Conservation (phyloP, 1,140 invertebrate species). For the Drosophila ercepeae region DNA sequence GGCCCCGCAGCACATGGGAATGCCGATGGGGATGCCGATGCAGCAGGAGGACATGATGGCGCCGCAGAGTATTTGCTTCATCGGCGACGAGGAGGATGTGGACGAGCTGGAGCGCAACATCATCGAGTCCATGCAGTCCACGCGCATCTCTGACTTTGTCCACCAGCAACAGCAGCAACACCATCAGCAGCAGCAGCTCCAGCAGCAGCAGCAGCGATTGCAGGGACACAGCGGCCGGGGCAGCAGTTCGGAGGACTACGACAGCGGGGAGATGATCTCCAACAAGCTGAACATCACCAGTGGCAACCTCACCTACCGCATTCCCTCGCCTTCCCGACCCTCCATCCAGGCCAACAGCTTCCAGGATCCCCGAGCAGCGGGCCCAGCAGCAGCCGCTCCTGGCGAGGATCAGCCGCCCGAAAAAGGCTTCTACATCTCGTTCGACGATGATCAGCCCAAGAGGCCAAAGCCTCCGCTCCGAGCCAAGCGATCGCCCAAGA, state of each 20-base stretch:
- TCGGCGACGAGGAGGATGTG: slow-evolving; percentile 87
- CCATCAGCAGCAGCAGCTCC: slow-evolving; percentile 56
- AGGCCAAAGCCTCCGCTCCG: slow-evolving; percentile 94
- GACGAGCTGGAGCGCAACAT: slow-evolving; percentile 82
- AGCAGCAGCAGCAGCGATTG: slow-evolving; percentile 40
- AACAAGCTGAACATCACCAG: slow-evolving; percentile 91
- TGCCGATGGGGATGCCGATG: slow-evolving; percentile 86
- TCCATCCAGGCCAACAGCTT: slow-evolving; percentile 89
- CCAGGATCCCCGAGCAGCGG: slow-evolving; percentile 84
- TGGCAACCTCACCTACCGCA: slow-evolving; percentile 93
- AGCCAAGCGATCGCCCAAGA: slow-evolving; percentile 91
- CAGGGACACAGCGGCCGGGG: slow-evolving; percentile 63
- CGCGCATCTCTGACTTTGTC: slow-evolving; percentile 75
- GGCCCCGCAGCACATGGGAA: slow-evolving; percentile 33
- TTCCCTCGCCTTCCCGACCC: slow-evolving; percentile 91
- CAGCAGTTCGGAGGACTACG: slow-evolving; percentile 76
- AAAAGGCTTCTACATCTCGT: slow-evolving; percentile 97
- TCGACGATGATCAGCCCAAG: slow-evolving; percentile 94
- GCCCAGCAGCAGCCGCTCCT: slow-evolving; percentile 14
- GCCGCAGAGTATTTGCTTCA: slow-evolving; percentile 96
- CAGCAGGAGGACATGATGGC: slow-evolving; percentile 85
- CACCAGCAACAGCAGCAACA: slow-evolving; percentile 70
- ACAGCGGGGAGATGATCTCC: slow-evolving; percentile 74
- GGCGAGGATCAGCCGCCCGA: slow-evolving; percentile 86
- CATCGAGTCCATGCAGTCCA: slow-evolving; percentile 79